Conservation (phyloP, 2,888 invertebrate species). For the Bruchidius siliquastri region DNA sequence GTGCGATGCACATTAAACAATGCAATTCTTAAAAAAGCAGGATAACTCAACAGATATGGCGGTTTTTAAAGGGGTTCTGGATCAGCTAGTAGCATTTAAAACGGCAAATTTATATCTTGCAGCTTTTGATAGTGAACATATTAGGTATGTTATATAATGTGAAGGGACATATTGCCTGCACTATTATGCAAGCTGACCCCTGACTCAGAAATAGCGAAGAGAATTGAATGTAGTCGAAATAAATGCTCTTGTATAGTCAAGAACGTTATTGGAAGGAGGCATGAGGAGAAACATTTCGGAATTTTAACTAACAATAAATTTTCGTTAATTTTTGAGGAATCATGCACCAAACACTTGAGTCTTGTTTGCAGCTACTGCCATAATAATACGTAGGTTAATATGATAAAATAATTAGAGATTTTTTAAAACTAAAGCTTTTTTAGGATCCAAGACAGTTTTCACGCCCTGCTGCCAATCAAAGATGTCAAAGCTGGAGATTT, state of each 20-base stretch:
- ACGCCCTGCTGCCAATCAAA: conserved; percentile 9
- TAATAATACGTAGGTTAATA: neutral
- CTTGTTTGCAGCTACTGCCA: conserved; percentile 10
- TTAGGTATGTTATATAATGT: conserved; percentile 22
- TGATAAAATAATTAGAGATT: too few relatives aligned
- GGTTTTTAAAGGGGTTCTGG: conserved; percentile 4
- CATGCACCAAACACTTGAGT: conserved; percentile 15
- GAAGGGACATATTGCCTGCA: conserved; percentile 21
- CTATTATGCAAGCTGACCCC: conserved; percentile 18
- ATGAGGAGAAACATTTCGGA: conserved; percentile 2
- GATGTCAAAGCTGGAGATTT: conserved; percentile 10
- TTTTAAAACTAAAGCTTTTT: neutral
- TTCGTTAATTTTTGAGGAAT: conserved; percentile 12
- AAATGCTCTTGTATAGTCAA: conserved; percentile 22
- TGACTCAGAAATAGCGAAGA: conserved; percentile 24
- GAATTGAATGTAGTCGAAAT: conserved; percentile 21
- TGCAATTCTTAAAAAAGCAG: conserved; percentile 8
- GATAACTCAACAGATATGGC: conserved; percentile 10
- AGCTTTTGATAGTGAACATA: conserved; percentile 14
- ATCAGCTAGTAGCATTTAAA: conserved; percentile 8
- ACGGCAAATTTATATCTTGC: conserved; percentile 8
- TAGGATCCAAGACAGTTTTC: conserved; percentile 10
- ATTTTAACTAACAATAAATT: conserved; percentile 11
- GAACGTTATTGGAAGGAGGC: conserved; percentile 18
- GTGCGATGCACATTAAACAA: too few relatives aligned